Evolutionary conservation across 1,140 invertebrate species (phyloP), one percentile per base, ranked within the genome.

Genomic region (Neuroterus valhalla): DNA sequence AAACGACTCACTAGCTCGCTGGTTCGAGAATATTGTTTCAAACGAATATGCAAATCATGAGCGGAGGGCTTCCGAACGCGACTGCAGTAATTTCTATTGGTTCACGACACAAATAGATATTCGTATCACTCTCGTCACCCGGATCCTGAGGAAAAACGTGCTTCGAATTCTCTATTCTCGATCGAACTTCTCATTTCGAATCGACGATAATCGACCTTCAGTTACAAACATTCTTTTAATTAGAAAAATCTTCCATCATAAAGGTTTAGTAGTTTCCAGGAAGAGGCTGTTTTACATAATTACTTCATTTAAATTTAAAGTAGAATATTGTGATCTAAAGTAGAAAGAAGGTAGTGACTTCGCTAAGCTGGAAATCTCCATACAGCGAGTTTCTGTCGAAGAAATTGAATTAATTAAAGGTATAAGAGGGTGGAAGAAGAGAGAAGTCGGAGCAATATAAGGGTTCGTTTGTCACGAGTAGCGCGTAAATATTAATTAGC

Each of bases 41-140:
- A 89, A 89, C 88, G 87, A 89, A 89, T 90, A 90, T 90, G 89
- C 89, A 89, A 90, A 90, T 90, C 85, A 89, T 88, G 86, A 86
- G 79, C 78, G 79, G 72, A 81, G 77, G 78, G 79, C 77, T 77
- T 74, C 38, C 74, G 76, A 81, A 84, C 80, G 82, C 83, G 78
- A 81, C 80, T 78, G 82, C 75, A 82, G 85, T 88, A 87, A 88
- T 88, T 88, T 87, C 87, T 85, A 85, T 86, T 84, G 82, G 81
- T 76, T 72, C 71, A 74, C 82, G 81, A 84, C 81, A 81, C 85
- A 84, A 88, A 86, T 87, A 85, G 86, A 86, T 87, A 87, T 86
- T 84, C 83, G 82, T 86, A 86, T 82, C 82, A 79, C 71, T 72
- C 81, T 82, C 80, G 78, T 70, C 76, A 78, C 80, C 77, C 75